Percentiles rank a stretch among this genome's conserved stretches.
phyloP scores from a whole-genome alignment of 1,140 invertebrate species.

The Apis cerana region DNA sequence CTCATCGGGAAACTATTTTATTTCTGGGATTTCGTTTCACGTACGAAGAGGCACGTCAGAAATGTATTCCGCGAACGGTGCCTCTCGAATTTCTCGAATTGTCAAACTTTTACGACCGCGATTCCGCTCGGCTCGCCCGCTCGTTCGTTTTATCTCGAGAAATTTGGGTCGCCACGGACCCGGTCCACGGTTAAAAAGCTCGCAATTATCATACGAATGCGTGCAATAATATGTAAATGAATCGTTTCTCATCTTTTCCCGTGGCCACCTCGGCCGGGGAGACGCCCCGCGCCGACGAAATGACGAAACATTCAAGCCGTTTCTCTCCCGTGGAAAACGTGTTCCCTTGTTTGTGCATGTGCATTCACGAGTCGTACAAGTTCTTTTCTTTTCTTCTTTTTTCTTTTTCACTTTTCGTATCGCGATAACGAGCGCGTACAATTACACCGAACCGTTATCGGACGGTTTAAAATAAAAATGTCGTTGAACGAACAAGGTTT shows the following conservation, averaged over 20 bases:
- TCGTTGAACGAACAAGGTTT: background rate
- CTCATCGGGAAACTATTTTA: constrained; percentile 47
- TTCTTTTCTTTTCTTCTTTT: background rate
- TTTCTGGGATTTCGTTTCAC: constrained; percentile 35
- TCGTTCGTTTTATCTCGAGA: constrained; percentile 10
- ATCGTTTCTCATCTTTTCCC: constrained; percentile 1
- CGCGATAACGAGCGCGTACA: background rate
- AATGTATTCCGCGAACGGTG: constrained; percentile 16
- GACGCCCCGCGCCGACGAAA: background rate
- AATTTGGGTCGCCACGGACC: constrained; percentile 20
- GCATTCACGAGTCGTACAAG: too few relatives aligned
- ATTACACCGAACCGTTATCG: background rate
- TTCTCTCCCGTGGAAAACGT: background rate
- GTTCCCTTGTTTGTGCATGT: too few relatives aligned
- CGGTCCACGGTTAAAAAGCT: constrained; percentile 13
- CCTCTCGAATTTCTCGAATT: constrained; percentile 43
- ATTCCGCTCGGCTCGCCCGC: background rate
- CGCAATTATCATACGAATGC: constrained; percentile 35
- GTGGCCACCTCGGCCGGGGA: too few relatives aligned
- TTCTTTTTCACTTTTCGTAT: too few relatives aligned
- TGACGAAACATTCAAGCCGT: background rate
- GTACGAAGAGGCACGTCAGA: constrained; percentile 32
- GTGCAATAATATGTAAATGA: constrained; percentile 21
- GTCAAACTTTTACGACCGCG: constrained; percentile 44
- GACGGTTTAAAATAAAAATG: background rate